Base-by-base conservation (phyloP, 2,797 vertebrate species). In the Sebastes cheni region DNA sequence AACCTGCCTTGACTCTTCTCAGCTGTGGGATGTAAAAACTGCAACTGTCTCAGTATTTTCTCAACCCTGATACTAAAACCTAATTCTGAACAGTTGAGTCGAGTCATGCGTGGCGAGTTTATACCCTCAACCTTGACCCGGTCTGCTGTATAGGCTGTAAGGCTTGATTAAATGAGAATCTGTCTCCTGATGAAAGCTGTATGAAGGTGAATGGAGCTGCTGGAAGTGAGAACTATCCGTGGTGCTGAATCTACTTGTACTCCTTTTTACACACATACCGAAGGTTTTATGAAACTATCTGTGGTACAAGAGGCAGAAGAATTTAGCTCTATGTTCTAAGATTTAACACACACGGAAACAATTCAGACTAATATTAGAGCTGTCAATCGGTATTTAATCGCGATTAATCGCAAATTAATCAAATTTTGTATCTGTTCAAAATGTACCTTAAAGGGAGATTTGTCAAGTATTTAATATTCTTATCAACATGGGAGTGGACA, bases 161-260 rank as follows among this genome's bases (percentile, higher is more conserved):
- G 30, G 8, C 61, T 29, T 59, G 71, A 58, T 14, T 72, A 16
- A 66, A 75, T 22, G 27, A 5, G 22, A 70, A 14, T 67, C 27
- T 10, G 50, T 69, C 29, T 61, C 25, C 23, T 6, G 6, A 59
- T 64, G 39, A 60, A 62, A 16, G 56, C 18, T 62, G 27, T 22
- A 6, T 39, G 46, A 66, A 22, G 50, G 66, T 67, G 64, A 82
- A 77, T 56, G 50, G 54, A 36, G 73, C 29, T 3, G 6, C 20
- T 32, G 12, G 0, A 8, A 65, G 54, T 16, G 65, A 80, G 75
- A 89, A 68, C 92, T 93, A 75, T 93, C 90, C 90, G 52, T 90
- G 91, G 91, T 91, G 85, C 92, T 93, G 91, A 93, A 93, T 68
- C 50, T 20, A 79, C 29, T 52, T 52, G 2, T 20, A 8, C n/a